Percentiles rank a stretch among this genome's conserved stretches.
phyloP scores from a whole-genome alignment of 2,797 vertebrate species.

The Vipera ursinii region DNA sequence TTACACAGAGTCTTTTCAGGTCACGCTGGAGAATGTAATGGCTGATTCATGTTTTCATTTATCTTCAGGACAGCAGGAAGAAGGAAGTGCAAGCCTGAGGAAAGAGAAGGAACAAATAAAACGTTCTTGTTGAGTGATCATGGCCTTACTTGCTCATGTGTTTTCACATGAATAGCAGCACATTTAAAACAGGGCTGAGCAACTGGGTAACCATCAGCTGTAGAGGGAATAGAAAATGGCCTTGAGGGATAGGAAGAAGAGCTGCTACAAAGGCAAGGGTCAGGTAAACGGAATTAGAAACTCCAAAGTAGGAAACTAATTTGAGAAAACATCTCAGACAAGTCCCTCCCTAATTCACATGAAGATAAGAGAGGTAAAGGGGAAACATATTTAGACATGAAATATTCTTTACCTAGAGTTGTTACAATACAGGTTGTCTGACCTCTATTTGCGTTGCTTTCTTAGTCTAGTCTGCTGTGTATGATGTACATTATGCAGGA shows the following conservation, averaged over 20 bases:
- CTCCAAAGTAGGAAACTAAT: background rate
- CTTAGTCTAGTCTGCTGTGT: background rate
- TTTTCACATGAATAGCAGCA: background rate
- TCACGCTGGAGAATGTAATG: constrained; percentile 54
- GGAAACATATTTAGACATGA: background rate
- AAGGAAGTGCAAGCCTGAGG: constrained; percentile 28
- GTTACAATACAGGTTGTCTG: background rate
- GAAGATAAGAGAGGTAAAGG: background rate
- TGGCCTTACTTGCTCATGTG: background rate
- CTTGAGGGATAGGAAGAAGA: background rate
- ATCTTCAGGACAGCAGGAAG: constrained; percentile 47
- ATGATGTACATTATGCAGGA: background rate
- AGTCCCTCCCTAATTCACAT: background rate
- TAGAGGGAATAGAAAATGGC: background rate
- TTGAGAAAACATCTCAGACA: background rate
- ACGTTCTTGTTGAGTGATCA: background rate
- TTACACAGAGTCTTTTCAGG: constrained; percentile 46
- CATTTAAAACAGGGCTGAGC: background rate
- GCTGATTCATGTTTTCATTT: constrained; percentile 53
- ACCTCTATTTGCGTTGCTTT: background rate
- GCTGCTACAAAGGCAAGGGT: background rate
- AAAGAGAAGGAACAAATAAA: constrained; percentile 1
- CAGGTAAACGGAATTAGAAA: background rate
- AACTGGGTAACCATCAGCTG: background rate
- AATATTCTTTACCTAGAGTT: background rate